phyloP scores from a whole-genome alignment of 2,888 invertebrate species.

The Thera obeliscata region DNA sequence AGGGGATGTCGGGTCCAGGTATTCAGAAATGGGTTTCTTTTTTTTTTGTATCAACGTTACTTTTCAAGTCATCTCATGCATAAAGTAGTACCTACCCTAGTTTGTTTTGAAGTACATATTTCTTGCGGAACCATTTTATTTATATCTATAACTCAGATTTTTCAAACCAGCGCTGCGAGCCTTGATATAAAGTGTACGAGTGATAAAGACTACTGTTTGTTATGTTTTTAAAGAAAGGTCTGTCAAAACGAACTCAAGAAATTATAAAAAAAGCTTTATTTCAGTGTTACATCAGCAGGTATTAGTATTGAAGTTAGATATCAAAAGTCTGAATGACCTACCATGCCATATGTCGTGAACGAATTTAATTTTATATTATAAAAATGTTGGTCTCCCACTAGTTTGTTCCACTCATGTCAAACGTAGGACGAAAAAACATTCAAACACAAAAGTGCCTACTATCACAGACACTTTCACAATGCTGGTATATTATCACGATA shows the following conservation, averaged over 20 bases:
- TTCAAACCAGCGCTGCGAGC: background rate
- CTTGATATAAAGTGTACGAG: too few species aligned
- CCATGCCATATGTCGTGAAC: too few species aligned
- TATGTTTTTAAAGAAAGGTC: too few species aligned
- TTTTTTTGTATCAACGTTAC: constrained; percentile 21
- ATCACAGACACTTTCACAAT: constrained; percentile 20
- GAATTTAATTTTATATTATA: too few species aligned
- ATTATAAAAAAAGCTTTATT: too few species aligned
- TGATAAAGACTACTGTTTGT: background rate
- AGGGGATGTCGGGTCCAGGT: constrained; percentile 26
- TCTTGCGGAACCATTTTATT: background rate
- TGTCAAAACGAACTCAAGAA: too few species aligned
- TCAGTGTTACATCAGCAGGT: background rate
- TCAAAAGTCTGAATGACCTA: too few species aligned
- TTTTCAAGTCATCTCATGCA: constrained; percentile 13
- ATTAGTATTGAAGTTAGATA: too few species aligned
- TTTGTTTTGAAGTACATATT: background rate
- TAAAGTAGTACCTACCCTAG: background rate
- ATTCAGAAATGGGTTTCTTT: constrained; percentile 26
- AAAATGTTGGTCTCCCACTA: too few species aligned
- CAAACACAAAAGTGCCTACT: constrained; percentile 3
- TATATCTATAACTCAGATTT: background rate
- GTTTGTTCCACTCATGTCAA: too few species aligned
- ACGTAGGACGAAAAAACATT: constrained; percentile 14
- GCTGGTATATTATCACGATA: constrained; percentile 17